phyloP scores from a whole-genome alignment of 2,113 vertebrate genomes.

The Neodon shergylaensis region DNA sequence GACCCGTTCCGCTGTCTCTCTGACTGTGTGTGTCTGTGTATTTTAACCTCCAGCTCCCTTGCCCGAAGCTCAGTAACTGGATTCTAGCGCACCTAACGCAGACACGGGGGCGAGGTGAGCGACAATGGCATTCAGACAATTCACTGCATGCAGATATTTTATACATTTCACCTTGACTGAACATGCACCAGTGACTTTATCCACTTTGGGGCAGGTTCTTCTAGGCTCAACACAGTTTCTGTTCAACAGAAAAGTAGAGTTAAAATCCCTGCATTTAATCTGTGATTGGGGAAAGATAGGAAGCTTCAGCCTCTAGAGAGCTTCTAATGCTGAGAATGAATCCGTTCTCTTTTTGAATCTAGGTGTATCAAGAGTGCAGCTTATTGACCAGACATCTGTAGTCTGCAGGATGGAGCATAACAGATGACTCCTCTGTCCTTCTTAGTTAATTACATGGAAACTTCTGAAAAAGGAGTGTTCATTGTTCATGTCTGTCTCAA shows the following conservation, averaged over 20 bases:
- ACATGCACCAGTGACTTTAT: not conserved
- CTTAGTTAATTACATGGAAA: constrained; percentile 62
- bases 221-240: not conserved
- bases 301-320: not conserved
- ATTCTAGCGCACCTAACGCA: no score
- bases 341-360: not conserved
- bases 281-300: accelerated
- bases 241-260: not conserved
- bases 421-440: not conserved
- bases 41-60: no score
- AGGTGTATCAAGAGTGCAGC: not conserved
- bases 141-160: not conserved
- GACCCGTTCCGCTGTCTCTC: no score
- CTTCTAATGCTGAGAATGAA: not conserved
- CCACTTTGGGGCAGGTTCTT: not conserved
- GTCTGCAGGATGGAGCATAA: not conserved
- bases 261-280: not conserved
- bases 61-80: no score
- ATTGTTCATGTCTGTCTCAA: constrained; percentile 15
- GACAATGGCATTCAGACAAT: not conserved
- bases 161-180: not conserved
- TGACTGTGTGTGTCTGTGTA: no score
- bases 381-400: not conserved
- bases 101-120: no score
- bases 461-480: constrained; percentile 51